These are phyloP conservation scores for Drosophila mojavensis DNA, from an alignment of 1,140 invertebrate species.

Conservation along the genomic window DNA sequence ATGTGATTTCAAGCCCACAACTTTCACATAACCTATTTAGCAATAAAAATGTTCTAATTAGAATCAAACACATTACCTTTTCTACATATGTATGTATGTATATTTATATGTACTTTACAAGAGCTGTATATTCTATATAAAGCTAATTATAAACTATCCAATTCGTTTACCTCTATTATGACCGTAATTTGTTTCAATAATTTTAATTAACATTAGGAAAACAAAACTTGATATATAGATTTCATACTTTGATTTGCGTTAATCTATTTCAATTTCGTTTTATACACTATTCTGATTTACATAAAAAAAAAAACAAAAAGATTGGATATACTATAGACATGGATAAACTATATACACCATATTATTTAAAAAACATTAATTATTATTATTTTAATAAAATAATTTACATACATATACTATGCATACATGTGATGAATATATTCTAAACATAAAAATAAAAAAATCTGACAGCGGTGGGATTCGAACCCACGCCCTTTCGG, in stretches of 20 bases:
- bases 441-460: too few species aligned
- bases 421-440: too few species aligned
- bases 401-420: too few species aligned
- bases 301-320: too few species aligned
- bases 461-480: slow-evolving; percentile 89
- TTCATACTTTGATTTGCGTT: neutral
- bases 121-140: neutral
- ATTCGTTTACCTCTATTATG: neutral
- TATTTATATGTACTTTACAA: neutral
- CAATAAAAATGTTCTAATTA: neutral
- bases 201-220: neutral
- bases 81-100: too few species aligned
- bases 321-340: too few species aligned
- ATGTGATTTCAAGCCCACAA: neutral
- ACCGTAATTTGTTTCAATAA: too few species aligned
- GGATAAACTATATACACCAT: too few species aligned
- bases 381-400: too few species aligned
- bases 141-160: neutral
- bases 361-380: too few species aligned
- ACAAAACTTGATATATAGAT: neutral
- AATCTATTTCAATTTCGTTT: neutral
- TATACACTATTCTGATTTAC: neutral
- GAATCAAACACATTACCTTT: neutral
- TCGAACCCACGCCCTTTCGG: slow-evolving; percentile 92
- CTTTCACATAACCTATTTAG: neutral